Evolutionary conservation across 2,797 vertebrate genomes (phyloP), one percentile per base, ranked within the genome.

Genomic region (Catamblyrhynchus diadema): DNA sequence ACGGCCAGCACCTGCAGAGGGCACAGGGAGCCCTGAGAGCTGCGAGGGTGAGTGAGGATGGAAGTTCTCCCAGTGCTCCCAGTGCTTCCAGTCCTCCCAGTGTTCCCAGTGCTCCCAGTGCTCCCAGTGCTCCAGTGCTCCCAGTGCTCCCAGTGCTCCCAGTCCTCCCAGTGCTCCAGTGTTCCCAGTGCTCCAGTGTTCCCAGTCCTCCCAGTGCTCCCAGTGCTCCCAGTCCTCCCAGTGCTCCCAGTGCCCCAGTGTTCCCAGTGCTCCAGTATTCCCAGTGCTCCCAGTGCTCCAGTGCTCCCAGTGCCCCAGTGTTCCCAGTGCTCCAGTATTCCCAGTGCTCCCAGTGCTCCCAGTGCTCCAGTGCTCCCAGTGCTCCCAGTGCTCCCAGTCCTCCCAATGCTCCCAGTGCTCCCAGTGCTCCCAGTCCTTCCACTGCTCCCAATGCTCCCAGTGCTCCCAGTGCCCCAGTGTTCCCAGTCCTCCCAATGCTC

Each of bases 211-310:
- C 2, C 1, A 12, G 65, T 19, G 3, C 8, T 32, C 28, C 8
- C 50, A 50, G 6, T 35, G 5, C 15, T 35, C 30, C 71, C 59
- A 27, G 8, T 47, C 27, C 47, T 6, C 42, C 21, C 12, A 7
- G 10, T 8, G 2, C 0, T 4, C 27, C 22, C n/a, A 18, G 3
- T 16, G 20, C 4, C 11, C 1, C 1, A 73, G 27, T 9, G 21
- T n/a, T 12, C 75, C 39, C 53, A 33, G 54, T 3, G 10, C 66
- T 27, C 51, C 70, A 57, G n/a, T 8, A n/a, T n/a, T 4, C 11
- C 1, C 1, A 73, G 27, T 9, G 21, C 41, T 12, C 75, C 39
- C 53, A 33, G 54, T 3, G 10, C 66, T 27, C 51, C 70, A 57
- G n/a, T 8, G 21, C 41, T 12, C 75, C 48, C 44, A 41, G 35